Conservation (phyloP, 2,888 invertebrate genomes). For the Amaurobius ferox region DNA sequence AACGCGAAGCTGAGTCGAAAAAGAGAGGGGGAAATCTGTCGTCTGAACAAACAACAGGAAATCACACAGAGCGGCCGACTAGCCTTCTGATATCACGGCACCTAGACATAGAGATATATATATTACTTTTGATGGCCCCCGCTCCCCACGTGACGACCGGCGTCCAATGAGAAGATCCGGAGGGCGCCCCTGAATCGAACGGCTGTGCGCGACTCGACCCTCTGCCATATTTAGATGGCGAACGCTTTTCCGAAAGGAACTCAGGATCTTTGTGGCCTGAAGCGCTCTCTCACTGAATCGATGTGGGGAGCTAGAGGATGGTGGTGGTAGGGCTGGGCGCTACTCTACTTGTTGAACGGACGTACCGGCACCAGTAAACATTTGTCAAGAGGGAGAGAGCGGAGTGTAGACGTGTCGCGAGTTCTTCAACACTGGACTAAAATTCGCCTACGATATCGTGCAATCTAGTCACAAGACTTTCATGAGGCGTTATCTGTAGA, state of each 20-base stretch:
- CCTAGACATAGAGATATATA: conserved; percentile 45
- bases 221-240: conserved; percentile 61
- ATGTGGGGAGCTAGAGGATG: conserved; percentile 12
- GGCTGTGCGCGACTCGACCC: conserved; percentile 26
- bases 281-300: conserved; percentile 43
- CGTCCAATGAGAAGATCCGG: conserved; percentile 37
- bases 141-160: conserved; percentile 42
- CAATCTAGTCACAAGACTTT: too few relatives aligned
- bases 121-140: conserved; percentile 61
- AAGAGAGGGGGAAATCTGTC: not conserved
- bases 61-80: conserved; percentile 37
- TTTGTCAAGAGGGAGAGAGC: not conserved
- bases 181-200: conserved; percentile 54
- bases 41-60: conserved; percentile 61
- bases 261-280: conserved; percentile 27
- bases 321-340: not conserved
- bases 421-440: too few relatives aligned
- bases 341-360: conserved; percentile 59
- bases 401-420: not conserved
- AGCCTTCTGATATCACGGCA: conserved; percentile 57
- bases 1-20: not conserved
- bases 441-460: too few relatives aligned
- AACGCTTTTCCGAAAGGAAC: conserved; percentile 33
- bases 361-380: not conserved
- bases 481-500: too few relatives aligned